Evolutionary conservation across 30 jellyfish, hydroid and myxozoan genomes (phyloP).

Genomic region (Nemopilema nomurai): DNA sequence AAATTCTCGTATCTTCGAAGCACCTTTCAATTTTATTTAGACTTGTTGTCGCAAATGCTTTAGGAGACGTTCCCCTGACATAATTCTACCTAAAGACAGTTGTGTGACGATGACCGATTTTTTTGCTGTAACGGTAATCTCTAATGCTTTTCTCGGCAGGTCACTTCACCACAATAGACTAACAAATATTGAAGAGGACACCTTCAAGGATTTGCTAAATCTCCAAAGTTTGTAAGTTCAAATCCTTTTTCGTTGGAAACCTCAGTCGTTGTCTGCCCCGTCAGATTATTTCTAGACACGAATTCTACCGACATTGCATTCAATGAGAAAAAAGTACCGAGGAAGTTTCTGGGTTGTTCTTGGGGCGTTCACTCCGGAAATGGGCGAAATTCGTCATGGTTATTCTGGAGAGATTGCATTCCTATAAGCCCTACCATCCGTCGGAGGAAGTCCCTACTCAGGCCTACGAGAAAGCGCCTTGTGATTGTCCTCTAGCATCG

Average conservation of each 20-base stretch:
- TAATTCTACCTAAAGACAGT: no score
- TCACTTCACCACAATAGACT: conserved; percentile 82
- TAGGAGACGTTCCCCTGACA: no score
- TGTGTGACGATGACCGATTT: neutral
- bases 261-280: neutral
- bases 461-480: neutral
- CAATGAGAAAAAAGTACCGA: no score
- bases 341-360: neutral
- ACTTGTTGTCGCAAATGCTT: no score
- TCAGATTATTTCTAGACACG: neutral
- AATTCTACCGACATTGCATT: no score
- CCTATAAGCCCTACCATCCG: neutral
- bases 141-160: conserved; percentile 23
- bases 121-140: neutral
- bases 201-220: conserved; percentile 56
- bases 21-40: no score
- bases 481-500: no score
- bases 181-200: conserved; percentile 67
- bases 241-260: neutral
- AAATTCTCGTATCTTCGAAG: no score
- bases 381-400: neutral
- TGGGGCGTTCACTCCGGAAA: neutral
- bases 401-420: neutral
- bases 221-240: conserved; percentile 72
- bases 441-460: neutral